These are phyloP conservation scores for Hippopotamyrus pictus DNA, from an alignment of 2,797 vertebrate genomes.

Conservation along the genomic window DNA sequence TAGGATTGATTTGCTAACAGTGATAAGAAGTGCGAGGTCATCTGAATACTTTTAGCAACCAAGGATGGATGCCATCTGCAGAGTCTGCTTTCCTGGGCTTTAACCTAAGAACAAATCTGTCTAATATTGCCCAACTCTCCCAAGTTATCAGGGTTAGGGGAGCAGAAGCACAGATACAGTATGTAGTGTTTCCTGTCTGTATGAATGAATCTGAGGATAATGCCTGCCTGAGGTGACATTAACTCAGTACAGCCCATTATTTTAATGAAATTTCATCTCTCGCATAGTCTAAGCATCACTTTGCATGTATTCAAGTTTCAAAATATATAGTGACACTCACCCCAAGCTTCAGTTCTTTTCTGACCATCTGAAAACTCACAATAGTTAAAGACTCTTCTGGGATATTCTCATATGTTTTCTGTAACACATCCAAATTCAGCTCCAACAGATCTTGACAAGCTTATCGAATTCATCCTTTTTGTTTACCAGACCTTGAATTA, in stretches of 20 bases:
- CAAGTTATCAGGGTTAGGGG: not conserved
- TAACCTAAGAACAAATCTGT: not conserved
- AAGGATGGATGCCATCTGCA: not conserved
- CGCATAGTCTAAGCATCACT: not conserved
- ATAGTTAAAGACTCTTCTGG: not conserved
- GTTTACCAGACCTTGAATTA: not conserved
- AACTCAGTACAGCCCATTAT: not conserved
- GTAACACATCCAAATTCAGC: not conserved
- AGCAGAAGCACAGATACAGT: not conserved
- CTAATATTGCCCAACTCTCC: not conserved
- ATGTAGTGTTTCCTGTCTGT: not conserved
- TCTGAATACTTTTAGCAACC: not conserved
- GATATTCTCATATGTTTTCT: not conserved
- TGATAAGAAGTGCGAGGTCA: not conserved
- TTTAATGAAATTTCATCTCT: not conserved
- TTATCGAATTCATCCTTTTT: not conserved
- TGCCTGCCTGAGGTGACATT: not conserved
- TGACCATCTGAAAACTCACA: not conserved
- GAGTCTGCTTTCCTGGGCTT: not conserved
- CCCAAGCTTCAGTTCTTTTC: not conserved
- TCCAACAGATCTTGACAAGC: not conserved
- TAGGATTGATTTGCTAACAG: not conserved
- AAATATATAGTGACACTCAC: not conserved
- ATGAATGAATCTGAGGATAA: not conserved
- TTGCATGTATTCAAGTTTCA: not conserved